Evolutionary conservation across 2,113 vertebrate species (phyloP).

Genomic region (Chauna torquata): DNA sequence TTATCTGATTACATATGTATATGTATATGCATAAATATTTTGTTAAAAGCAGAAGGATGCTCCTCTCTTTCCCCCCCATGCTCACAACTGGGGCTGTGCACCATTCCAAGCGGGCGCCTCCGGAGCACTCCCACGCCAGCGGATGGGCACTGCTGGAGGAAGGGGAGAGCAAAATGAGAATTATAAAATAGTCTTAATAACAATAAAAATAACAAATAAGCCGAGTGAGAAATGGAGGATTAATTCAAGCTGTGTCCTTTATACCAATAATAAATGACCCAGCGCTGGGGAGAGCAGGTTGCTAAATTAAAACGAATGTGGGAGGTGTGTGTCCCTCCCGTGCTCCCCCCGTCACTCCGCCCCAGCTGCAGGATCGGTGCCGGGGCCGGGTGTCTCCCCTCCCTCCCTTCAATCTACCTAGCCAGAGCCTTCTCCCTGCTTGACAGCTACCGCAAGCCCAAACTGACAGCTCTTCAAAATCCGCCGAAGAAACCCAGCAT

Average conservation of each 20-base stretch:
- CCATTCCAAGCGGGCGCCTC: not conserved
- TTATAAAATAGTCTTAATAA: slow-evolving; percentile 37
- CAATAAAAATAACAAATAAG: slow-evolving; percentile 65
- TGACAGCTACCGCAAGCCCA: slow-evolving; percentile 90
- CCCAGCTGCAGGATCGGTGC: not conserved
- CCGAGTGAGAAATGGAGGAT: slow-evolving; percentile 47
- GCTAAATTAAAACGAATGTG: slow-evolving; percentile 71
- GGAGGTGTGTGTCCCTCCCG: not conserved
- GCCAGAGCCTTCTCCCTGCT: slow-evolving; percentile 74
- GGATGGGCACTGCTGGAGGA: not conserved
- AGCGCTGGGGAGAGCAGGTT: slow-evolving; percentile 33
- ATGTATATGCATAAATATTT: slow-evolving; percentile 62
- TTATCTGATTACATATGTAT: slow-evolving; percentile 41
- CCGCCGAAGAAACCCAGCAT: slow-evolving; percentile 91
- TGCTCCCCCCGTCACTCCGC: not conserved
- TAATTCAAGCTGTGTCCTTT: slow-evolving; percentile 67
- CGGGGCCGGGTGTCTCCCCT: slow-evolving; percentile 68
- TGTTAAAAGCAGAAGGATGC: slow-evolving; percentile 30
- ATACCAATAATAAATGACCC: slow-evolving; percentile 73
- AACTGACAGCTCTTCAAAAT: slow-evolving; percentile 96
- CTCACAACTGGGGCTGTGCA: not conserved
- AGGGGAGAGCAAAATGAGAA: slow-evolving; percentile 6
- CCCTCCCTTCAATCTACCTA: slow-evolving; percentile 83
- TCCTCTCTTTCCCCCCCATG: not conserved
- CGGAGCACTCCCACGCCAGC: not conserved